A percentile compares a stretch with the other conserved stretches of the same genome.
Evolutionary conservation across 2,888 invertebrate species (phyloP).

Genomic region (Uloborus plumipes): DNA sequence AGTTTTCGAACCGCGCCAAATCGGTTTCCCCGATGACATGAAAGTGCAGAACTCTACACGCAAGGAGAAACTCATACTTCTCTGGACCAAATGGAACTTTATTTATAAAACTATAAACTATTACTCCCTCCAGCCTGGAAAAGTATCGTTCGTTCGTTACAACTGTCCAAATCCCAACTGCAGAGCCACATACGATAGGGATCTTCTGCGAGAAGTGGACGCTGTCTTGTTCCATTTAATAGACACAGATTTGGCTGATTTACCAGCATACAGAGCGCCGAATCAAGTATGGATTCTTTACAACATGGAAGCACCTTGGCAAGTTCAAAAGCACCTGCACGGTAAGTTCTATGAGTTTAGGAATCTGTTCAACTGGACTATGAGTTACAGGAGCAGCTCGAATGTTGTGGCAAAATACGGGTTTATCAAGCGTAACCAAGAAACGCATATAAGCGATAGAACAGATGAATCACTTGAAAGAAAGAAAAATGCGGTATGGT

Average conservation of each 20-base stretch:
- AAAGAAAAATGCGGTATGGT: slow-evolving; percentile 51
- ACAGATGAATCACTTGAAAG: background rate
- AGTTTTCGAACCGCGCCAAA: slow-evolving; percentile 45
- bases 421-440: slow-evolving; percentile 10
- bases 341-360: slow-evolving; percentile 18
- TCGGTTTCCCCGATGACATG: slow-evolving; percentile 24
- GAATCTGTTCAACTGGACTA: slow-evolving; percentile 64
- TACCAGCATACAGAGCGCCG: slow-evolving; percentile 29
- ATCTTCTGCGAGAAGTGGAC: slow-evolving; percentile 42
- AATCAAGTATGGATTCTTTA: slow-evolving; percentile 63
- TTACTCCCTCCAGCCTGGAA: slow-evolving; percentile 39
- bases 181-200: slow-evolving; percentile 40
- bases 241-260: slow-evolving; percentile 41
- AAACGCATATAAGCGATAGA: no score
- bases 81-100: slow-evolving; percentile 60
- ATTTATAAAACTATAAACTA: slow-evolving; percentile 59
- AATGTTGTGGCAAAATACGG: slow-evolving; percentile 60
- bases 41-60: background rate
- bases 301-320: slow-evolving; percentile 64
- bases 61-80: slow-evolving; percentile 33
- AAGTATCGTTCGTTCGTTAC: slow-evolving; percentile 32
- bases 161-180: slow-evolving; percentile 60
- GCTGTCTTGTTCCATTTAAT: slow-evolving; percentile 64
- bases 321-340: slow-evolving; percentile 12
- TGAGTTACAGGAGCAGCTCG: slow-evolving; percentile 62